Evolutionary conservation across 2,113 vertebrate genomes (phyloP), one percentile per base, ranked within the genome.

Genomic region (Osmerus mordax): DNA sequence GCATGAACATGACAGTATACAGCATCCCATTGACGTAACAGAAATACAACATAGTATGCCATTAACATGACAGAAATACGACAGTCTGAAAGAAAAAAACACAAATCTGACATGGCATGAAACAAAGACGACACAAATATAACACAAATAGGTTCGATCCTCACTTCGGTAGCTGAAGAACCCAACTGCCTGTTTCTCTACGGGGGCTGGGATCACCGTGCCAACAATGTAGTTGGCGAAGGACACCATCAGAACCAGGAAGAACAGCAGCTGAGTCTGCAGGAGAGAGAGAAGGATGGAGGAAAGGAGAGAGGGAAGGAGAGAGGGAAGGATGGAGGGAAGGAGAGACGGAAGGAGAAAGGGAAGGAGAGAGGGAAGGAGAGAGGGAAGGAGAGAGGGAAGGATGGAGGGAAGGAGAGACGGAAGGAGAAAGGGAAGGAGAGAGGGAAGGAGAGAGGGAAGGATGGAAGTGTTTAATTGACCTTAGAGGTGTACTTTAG

Each of bases 231-330:
- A 92, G 84, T 87, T 93, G 41, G 69, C 2, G 71, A 94, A 93
- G 1, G 91, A 90, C 16, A 92, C 51, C 72, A 93, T 58, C 2
- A 92, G 86, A 55, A 92, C 76, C 0, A 88, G 13, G 36, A 94
- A 94, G 80, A 93, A 92, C 28, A 91, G 28, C 62, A 91, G 69
- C 72, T 94, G 91, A 25, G 90, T 69, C 92, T 94, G 16, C 32
- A 51, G 78, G 58, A 73, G 1, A 58, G 21, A 74, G 6, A 3
- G 1, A 52, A 25, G 60, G 58, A 32, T 4, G 29, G 29, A 32
- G 29, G 29, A 3, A 5, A 32, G 29, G 29, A 32, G 29, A 32
- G 13, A 15, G 52, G 21, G 59, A 25, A 23, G 14, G 59, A 25
- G 59, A 3, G 16, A 15, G 12, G 18, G 52, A 54, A 7, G 8